Evolutionary conservation across 1,140 invertebrate species (phyloP), one percentile per base, ranked within the genome.

Genomic region (Drosophila ogumai): DNA sequence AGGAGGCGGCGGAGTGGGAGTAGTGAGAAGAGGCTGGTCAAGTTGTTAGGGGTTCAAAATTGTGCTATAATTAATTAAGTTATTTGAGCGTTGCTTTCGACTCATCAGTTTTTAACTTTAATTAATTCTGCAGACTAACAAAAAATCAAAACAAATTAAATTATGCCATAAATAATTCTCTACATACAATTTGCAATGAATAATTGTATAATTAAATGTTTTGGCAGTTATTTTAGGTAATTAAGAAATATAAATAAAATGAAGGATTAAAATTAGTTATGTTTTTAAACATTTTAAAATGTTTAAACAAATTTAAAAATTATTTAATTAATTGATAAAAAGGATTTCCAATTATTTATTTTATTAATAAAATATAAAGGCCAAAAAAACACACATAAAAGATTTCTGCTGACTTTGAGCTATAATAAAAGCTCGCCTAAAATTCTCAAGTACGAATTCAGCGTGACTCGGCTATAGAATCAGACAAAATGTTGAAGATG

Each of bases 61-160:
- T 67, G 13, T 12, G 9, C n/a, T 13, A 28, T 22, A 65, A 68
- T 68, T 52, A 38, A 43, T 68, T 52, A 38, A 43, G 59, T 12
- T 68, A 17, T 25, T 49, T 9, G 9, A 58, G 28, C 8, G 40
- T 31, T 32, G 13, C 17, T 34, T 15, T 44, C 31, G 9, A 36
- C 28, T 58, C 1, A 36, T 44, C 13, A 10, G 31, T 40, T 43
- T 19, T 57, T n/a, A 34, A 44, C 44, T 58, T 32, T 1, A 58
- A 44, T 44, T 13, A 44, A 22, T 17, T 17, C 17, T 22, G 28
- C 3, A 57, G 7, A 46, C 6, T 44, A 2, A 2, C 12, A 5
- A 46, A 46, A 25, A 8, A 15, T 3, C 1, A 32, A 3, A 46
- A 59, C 8, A n/a, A 52, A 28, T 28, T 28, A 4, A n/a, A n/a